Base-by-base conservation (phyloP, 2,113 vertebrate genomes). In the Orycteropus afer region DNA sequence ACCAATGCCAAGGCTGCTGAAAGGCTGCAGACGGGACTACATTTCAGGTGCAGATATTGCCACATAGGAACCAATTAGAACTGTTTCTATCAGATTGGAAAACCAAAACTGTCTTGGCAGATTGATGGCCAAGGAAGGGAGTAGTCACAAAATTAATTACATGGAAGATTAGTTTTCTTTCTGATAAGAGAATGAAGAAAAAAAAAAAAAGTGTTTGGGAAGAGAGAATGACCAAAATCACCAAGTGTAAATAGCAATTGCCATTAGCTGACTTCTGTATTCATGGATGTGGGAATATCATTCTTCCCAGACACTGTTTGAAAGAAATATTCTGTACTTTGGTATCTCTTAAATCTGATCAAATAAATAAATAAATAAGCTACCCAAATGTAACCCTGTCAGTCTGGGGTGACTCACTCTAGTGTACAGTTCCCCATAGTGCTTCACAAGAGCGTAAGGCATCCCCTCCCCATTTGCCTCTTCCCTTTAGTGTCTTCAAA, bases 141-240 rank as follows among this genome's bases (percentile, higher is more conserved):
- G 92, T 1, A 65, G 29, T 86, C 65, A 49, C 40, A 78, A 40
- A 85, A 53, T 40, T 34, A 53, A 55, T 42, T 81, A 49, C 0
- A 0, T 59, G 22, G 73, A 80, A 89, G 90, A 29, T 79, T 90
- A 65, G 45, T 74, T 77, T 93, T 86, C 51, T 89, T 53, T 89
- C 22, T n/a, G 7, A n/a, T 77, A 49, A 65, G 15, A 71, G 22
- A 14, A 22, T 77, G 15, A 13, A 79, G 14, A 9, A 51, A 51
- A 51, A 51, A 57, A 57, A 9, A 63, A 61, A 77, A 69, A n/a
- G 20, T 37, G 4, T 59, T 6, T 57, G 42, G 37, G 15, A 32
- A 8, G 29, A 86, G 42, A 32, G 34, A 53, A 73, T 37, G 55
- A 53, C 77, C 18, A 71, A 5, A 71, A 7, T 20, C 23, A n/a